Base-by-base conservation (phyloP, 2,888 invertebrate genomes). In the Tricholauxania praeusta region DNA sequence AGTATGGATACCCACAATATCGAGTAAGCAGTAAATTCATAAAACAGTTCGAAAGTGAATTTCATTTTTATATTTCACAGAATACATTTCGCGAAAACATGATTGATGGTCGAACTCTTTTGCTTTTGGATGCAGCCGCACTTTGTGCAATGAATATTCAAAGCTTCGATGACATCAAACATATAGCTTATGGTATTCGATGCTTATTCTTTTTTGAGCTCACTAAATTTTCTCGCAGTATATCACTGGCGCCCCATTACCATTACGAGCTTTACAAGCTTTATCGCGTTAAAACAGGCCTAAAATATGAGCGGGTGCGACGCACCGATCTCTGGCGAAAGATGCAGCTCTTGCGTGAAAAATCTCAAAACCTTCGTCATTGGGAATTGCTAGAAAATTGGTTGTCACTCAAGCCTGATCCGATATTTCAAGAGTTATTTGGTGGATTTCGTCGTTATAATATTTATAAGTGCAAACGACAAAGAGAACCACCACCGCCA, bases 201-300 rank as follows among this genome's bases (percentile, higher is more conserved):
- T 74, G 84, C 0, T 77, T 89, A 0, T 91, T 85, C 75, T 79
- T 85, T 1, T 85, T 87, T 0, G 90, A 91, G 17, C 85, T 87
- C 53, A 81, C 89, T 0, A 82, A 80, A 28, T 89, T 88, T 66
- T 74, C 80, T 0, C 83, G 89, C 1, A 89, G 89, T 63, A 79
- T 90, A 0, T 86, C 88, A 0, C 79, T 89, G 2, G 89, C 89
- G 0, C 82, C 87, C 0, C 80, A 89, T 12, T 85, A 88, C 59
- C 89, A 90, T 0, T 78, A 88, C 3, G 89, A 89, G 0, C 87
- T 90, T 15, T 89, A 89, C 74, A 89, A 89, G 1, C 85, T 88
- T 80, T 90, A 89, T 80, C 88, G 89, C 15, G 86, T 89, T 0
- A 84, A 88, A 52, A 90, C 89, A 0, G 91, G 91, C 0, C 88